These are phyloP conservation scores for Phoenoteleia sp. DNA, from an alignment of 2,888 invertebrate species.

Conservation along the genomic window DNA sequence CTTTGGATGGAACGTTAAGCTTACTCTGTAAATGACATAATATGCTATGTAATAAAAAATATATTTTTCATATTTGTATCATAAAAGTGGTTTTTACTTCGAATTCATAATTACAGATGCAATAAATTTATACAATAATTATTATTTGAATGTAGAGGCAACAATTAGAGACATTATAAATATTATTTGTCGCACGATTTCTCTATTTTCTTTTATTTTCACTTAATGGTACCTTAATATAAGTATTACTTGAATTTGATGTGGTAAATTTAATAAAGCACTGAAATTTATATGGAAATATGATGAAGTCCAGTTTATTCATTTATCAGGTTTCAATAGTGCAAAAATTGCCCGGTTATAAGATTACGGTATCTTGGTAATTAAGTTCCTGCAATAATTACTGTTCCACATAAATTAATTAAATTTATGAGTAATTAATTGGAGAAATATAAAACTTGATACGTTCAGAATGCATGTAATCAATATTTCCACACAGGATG, in stretches of 20 bases:
- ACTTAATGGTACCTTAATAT: slow-evolving; percentile 21
- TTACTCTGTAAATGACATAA: background rate
- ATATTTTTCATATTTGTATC: background rate
- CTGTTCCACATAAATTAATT: slow-evolving; percentile 45
- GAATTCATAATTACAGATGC: no score
- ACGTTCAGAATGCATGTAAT: slow-evolving; percentile 14
- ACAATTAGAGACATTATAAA: background rate
- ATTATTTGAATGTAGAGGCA: background rate
- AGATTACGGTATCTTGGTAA: slow-evolving; percentile 42
- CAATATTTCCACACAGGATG: background rate
- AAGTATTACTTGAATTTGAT: slow-evolving; percentile 31
- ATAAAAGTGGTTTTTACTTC: background rate
- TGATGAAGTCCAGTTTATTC: slow-evolving; percentile 35
- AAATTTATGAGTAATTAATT: slow-evolving; percentile 51
- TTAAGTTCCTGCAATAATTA: slow-evolving; percentile 46
- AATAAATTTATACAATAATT: no score
- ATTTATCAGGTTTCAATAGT: slow-evolving; percentile 43
- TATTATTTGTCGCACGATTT: background rate
- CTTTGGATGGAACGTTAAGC: background rate
- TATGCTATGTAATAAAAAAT: background rate
- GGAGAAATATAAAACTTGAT: slow-evolving; percentile 7
- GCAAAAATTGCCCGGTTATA: slow-evolving; percentile 33
- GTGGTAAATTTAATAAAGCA: slow-evolving; percentile 30
- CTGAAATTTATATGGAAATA: slow-evolving; percentile 35
- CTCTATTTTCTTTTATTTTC: background rate